Evolutionary conservation across 2,113 vertebrate species (phyloP), one percentile per base, ranked within the genome.

Genomic region (Perccottus glenii): DNA sequence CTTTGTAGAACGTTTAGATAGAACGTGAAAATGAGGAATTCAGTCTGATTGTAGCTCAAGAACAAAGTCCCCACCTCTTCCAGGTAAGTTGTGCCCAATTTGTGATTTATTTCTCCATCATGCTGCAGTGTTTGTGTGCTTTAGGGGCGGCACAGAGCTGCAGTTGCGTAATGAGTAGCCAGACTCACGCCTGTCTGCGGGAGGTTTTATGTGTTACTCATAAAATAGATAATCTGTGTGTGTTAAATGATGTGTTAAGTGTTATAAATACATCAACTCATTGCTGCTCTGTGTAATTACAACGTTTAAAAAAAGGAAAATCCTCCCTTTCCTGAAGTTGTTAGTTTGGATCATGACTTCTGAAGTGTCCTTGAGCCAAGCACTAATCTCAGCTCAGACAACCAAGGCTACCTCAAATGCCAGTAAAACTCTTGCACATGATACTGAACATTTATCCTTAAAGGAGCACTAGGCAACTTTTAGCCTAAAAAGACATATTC

Each of bases 71-170:
- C 48, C 5, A 15, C 43, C 45, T 61, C 51, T 49, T 3, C 33
- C 71, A 71, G 58, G 61, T 67, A 15, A 62, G 44, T 72, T 47
- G 46, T 35, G 50, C 60, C 33, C 44, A 51, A 58, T 50, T 76
- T 66, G 8, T 6, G 1, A 62, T 59, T 69, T 52, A 36, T 68
- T 51, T 12, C 78, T 40, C 27, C 55, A 49, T 4, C 40, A 12
- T 15, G 45, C 49, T 66, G 64, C 3, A 70, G 56, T 74, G 69
- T 75, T 75, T 88, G 84, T 85, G 73, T 88, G 70, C 66, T 75
- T 73, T 59, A 66, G 0, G 80, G 77, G 80, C 75, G 84, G 70
- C 56, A 55, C 60, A 43, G 35, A 56, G 43, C 57, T 63, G 69
- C 48, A 40, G 45, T 61, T 81, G 11, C 45, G 32, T 70, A 67